Conservation (phyloP, 2,113 vertebrate species). For the Equus przewalskii region DNA sequence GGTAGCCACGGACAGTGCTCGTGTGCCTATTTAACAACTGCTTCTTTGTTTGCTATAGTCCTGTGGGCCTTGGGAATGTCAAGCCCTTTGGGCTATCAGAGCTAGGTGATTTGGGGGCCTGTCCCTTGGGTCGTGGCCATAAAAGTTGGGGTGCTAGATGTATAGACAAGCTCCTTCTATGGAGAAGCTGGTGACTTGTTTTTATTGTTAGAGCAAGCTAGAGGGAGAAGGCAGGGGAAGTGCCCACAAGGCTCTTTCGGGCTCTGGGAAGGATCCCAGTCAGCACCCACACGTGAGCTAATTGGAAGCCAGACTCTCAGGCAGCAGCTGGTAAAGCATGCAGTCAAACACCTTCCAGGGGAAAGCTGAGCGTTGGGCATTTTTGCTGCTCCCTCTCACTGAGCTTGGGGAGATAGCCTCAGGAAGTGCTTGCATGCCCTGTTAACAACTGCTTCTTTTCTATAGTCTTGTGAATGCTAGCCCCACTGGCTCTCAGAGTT, state of each 20-base stretch:
- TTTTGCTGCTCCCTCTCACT: not conserved
- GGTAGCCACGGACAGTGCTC: no score
- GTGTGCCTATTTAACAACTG: no score
- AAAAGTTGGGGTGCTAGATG: no score
- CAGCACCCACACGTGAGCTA: not conserved
- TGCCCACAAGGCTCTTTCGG: no score
- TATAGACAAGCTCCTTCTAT: no score
- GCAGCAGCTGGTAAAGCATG: not conserved
- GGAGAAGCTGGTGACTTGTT: no score
- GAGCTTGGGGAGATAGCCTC: not conserved
- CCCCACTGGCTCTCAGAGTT: not conserved
- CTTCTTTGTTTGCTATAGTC: no score
- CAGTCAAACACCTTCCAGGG: not conserved
- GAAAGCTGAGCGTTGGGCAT: no score
- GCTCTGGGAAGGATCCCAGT: not conserved
- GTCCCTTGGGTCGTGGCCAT: no score
- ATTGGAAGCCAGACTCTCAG: not conserved
- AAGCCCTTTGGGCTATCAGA: no score
- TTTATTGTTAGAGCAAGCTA: not conserved
- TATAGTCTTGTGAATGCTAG: not conserved
- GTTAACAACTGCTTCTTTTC: not conserved
- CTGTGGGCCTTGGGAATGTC: no score
- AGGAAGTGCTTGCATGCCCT: not conserved
- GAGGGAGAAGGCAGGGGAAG: not conserved
- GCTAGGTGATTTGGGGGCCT: no score